Evolutionary conservation across 2,113 vertebrate species (phyloP).

Genomic region (Sakesphorus luctuosus): DNA sequence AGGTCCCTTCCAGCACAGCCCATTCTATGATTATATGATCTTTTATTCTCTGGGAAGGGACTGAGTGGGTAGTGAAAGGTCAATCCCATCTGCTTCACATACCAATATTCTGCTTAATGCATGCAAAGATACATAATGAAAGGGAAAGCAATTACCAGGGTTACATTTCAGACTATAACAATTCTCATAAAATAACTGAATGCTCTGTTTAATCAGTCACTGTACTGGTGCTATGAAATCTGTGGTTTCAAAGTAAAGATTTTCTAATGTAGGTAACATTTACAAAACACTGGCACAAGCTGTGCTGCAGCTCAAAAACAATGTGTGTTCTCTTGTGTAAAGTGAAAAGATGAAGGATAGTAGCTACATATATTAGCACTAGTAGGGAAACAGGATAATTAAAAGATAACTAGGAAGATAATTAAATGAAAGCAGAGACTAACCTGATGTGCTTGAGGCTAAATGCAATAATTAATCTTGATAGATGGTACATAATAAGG

Average conservation of each 20-base stretch:
- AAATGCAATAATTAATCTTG: conserved; percentile 63
- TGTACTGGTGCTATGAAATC: neutral
- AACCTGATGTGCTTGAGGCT: conserved; percentile 45
- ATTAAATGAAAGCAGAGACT: conserved; percentile 59
- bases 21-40: neutral
- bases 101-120: neutral
- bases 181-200: neutral
- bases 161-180: neutral
- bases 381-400: conserved; percentile 27
- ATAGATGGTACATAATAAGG: conserved; percentile 18
- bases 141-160: neutral
- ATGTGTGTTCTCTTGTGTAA: neutral
- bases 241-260: neutral
- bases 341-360: neutral
- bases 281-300: neutral
- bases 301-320: neutral
- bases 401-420: conserved; percentile 65
- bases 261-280: neutral
- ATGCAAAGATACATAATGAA: neutral
- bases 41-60: neutral
- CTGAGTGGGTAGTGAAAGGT: neutral
- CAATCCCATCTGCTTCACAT: neutral
- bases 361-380: neutral
- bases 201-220: neutral
- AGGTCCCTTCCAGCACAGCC: neutral